Base-by-base conservation (phyloP, 2,797 vertebrate species). In the Chrysocyon brachyurus region DNA sequence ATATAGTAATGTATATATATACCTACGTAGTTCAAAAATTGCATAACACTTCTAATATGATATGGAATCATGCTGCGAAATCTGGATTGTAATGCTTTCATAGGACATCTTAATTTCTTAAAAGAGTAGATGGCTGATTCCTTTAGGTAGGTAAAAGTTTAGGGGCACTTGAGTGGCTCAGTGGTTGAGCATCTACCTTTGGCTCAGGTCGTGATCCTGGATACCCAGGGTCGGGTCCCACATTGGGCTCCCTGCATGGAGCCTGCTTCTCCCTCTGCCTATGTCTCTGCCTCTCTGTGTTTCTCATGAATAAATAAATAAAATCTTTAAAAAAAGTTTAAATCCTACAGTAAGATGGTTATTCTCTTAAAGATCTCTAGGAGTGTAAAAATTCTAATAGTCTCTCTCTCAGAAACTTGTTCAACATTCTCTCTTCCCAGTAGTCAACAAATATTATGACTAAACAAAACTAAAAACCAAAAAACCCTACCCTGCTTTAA, bases 391-490 rank as follows among this genome's bases (percentile, higher is more conserved):
- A 72, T 85, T 46, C 54, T 46, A 46, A 46, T 46, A 63, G 12
- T 93, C 7, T 79, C 24, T 79, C 24, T 91, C 9, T 70, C 12
- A 68, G 81, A 73, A 93, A 56, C 12, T 54, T 56, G 17, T 72
- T 93, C 33, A 92, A 78, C 15, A 56, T 78, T 54, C 77, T 90
- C 16, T 79, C 77, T 72, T 66, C 59, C 61, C 11, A 36, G 5
- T 93, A 68, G 46, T 68, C 63, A 85, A 61, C 70, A 79, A 61
- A 63, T 66, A 26, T 84, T 78, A 89, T 57, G 46, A 36, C 52
- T 78, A 96, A 88, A 89, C 15, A 88, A 93, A 87, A 61, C 54
- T 87, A 61, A 93, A 79, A 79, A 68, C 14, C 81, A 95, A 66
- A 6, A 68, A 68, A 2, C n/a, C 64, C 22, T 83, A 90, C 5